Percentiles rank a stretch among this genome's conserved stretches.
phyloP scores from a whole-genome alignment of 2,888 invertebrate genomes.

The Acleris literana region DNA sequence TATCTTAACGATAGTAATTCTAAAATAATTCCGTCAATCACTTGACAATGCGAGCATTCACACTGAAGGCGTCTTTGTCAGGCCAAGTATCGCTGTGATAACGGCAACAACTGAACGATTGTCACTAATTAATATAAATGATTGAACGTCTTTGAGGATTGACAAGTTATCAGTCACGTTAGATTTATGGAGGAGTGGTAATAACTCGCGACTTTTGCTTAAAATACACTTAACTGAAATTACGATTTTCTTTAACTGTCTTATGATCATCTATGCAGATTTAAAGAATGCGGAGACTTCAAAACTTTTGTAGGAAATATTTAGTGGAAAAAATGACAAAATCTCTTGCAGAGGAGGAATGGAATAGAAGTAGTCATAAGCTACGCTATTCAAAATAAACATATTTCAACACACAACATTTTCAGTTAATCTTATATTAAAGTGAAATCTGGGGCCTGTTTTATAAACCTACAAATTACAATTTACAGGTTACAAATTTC shows the following conservation, averaged over 20 bases:
- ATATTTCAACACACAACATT: too few species aligned
- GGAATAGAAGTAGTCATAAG: too few species aligned
- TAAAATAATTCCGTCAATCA: slow-evolving; percentile 22
- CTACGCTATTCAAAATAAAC: too few species aligned
- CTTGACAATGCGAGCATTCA: slow-evolving; percentile 20
- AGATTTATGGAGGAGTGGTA: slow-evolving; percentile 13
- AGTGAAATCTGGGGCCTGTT: too few species aligned
- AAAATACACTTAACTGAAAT: neutral
- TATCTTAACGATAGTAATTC: slow-evolving; percentile 13
- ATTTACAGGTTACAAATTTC: too few species aligned
- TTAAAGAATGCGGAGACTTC: too few species aligned
- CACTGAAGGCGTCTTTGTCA: slow-evolving; percentile 26
- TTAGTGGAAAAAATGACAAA: too few species aligned
- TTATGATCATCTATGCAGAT: neutral
- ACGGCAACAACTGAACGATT: slow-evolving; percentile 49
- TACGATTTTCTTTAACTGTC: neutral
- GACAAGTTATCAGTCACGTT: slow-evolving; percentile 15
- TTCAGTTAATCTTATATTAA: too few species aligned
- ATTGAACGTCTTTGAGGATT: slow-evolving; percentile 45
- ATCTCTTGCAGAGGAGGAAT: too few species aligned
- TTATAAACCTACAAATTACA: too few species aligned
- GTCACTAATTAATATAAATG: slow-evolving; percentile 55
- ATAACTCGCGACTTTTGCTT: neutral
- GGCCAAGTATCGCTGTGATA: slow-evolving; percentile 8
- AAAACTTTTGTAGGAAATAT: too few species aligned